Conservation (phyloP, 1,140 invertebrate species). For the Aethina tumida region DNA sequence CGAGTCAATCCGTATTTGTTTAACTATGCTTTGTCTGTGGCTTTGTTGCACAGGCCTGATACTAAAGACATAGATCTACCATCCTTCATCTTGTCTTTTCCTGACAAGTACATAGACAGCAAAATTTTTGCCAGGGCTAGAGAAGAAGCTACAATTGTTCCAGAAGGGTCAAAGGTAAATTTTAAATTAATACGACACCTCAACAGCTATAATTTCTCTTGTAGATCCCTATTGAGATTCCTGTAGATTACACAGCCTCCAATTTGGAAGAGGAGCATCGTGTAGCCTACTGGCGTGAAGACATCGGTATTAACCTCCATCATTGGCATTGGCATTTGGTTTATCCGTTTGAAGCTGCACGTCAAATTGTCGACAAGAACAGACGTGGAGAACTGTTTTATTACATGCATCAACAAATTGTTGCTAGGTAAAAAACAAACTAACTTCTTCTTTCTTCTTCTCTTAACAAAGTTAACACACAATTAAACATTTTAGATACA, state of each 20-base stretch:
- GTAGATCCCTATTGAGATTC: conserved; percentile 47
- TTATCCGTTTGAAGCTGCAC: conserved; percentile 56
- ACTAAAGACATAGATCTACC: conserved; percentile 62
- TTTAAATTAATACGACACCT: no score
- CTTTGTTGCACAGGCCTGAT: conserved; percentile 62
- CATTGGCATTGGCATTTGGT: conserved; percentile 83
- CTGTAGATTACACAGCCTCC: conserved; percentile 54
- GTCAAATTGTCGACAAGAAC: conserved; percentile 55
- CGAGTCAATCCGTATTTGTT: conserved; percentile 68
- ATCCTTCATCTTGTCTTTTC: conserved; percentile 61
- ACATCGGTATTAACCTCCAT: conserved; percentile 58
- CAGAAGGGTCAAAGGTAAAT: conserved; percentile 48
- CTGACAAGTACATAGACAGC: conserved; percentile 67
- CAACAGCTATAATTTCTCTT: no score
- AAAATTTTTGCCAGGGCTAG: conserved; percentile 55
- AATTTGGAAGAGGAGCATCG: conserved; percentile 55
- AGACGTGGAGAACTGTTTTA: conserved; percentile 66
- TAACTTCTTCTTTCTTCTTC: no score
- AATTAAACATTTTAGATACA: no score
- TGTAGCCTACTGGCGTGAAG: conserved; percentile 55
- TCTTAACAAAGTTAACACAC: no score
- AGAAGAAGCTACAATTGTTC: conserved; percentile 56
- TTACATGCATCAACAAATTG: conserved; percentile 68
- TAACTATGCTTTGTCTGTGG: conserved; percentile 66
- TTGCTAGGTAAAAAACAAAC: conserved; percentile 44